phyloP scores from a whole-genome alignment of 1,140 invertebrate species.

The Nasonia longicornis region DNA sequence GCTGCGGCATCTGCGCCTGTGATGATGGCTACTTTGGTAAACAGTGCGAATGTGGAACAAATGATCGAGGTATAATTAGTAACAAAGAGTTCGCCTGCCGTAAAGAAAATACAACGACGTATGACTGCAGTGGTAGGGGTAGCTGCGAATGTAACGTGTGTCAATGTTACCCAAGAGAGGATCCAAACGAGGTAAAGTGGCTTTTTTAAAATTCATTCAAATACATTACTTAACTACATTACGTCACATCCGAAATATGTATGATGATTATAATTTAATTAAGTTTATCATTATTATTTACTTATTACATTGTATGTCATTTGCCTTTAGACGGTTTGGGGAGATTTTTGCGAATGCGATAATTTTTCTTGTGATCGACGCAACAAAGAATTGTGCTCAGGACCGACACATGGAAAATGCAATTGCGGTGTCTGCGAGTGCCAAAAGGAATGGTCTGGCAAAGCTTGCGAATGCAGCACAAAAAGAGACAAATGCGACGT shows the following conservation, averaged over 20 bases:
- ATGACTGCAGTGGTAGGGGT: slow-evolving; percentile 82
- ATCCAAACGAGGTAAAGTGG: slow-evolving; percentile 70
- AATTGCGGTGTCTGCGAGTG: slow-evolving; percentile 85
- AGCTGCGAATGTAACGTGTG: slow-evolving; percentile 86
- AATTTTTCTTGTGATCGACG: slow-evolving; percentile 94
- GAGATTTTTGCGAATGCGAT: slow-evolving; percentile 92
- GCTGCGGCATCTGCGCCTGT: slow-evolving; percentile 92
- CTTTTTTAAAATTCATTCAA: background rate
- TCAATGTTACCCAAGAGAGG: slow-evolving; percentile 73
- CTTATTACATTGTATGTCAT: slow-evolving; percentile 19
- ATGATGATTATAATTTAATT: background rate
- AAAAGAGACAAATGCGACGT: slow-evolving; percentile 78
- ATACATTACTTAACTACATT: background rate
- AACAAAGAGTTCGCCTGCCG: slow-evolving; percentile 77
- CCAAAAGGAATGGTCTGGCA: slow-evolving; percentile 81
- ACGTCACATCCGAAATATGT: too few relatives aligned
- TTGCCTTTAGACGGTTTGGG: slow-evolving; percentile 76
- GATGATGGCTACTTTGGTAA: slow-evolving; percentile 82
- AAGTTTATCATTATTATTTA: background rate
- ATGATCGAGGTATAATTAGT: slow-evolving; percentile 61
- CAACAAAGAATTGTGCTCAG: slow-evolving; percentile 83
- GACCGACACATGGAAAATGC: slow-evolving; percentile 77
- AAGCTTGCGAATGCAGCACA: slow-evolving; percentile 84
- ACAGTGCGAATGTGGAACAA: slow-evolving; percentile 85
- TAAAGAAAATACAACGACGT: slow-evolving; percentile 76